Conservation (phyloP, 2,888 invertebrate genomes). For the Electrophaes corylata region DNA sequence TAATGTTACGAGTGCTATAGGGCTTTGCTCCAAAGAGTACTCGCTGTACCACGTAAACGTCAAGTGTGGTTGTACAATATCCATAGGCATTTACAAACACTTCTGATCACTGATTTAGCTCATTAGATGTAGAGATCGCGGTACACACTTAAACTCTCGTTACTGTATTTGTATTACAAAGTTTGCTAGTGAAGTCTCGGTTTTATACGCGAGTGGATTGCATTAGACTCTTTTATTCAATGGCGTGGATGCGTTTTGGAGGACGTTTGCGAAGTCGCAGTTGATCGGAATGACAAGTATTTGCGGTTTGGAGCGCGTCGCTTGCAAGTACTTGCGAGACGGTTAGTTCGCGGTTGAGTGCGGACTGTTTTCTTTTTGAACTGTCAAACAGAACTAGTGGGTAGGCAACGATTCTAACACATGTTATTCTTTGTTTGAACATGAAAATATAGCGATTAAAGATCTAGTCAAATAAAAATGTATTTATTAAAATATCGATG, state of each 20-base stretch:
- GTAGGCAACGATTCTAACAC: background rate
- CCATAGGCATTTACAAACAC: no score
- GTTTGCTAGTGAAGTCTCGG: background rate
- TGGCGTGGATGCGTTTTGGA: constrained; percentile 56
- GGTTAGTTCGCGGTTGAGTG: constrained; percentile 16
- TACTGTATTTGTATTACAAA: background rate
- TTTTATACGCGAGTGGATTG: constrained; percentile 72
- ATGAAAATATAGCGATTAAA: no score
- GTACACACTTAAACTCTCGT: background rate
- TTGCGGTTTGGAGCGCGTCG: constrained; percentile 35
- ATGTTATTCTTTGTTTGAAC: no score
- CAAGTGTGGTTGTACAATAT: no score
- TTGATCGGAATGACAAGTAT: constrained; percentile 62
- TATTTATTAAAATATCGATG: no score
- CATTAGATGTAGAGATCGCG: no score
- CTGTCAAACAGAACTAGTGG: background rate
- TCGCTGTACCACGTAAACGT: no score
- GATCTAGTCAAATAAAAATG: no score
- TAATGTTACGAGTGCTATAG: no score
- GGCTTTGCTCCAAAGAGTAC: no score
- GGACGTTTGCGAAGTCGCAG: constrained; percentile 49
- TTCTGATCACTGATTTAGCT: no score
- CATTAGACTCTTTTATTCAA: constrained; percentile 56
- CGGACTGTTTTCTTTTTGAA: constrained; percentile 10
- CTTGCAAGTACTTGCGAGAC: constrained; percentile 2